Evolutionary conservation across 2,797 vertebrate genomes (phyloP).

Genomic region (Micromesistius poutassou): DNA sequence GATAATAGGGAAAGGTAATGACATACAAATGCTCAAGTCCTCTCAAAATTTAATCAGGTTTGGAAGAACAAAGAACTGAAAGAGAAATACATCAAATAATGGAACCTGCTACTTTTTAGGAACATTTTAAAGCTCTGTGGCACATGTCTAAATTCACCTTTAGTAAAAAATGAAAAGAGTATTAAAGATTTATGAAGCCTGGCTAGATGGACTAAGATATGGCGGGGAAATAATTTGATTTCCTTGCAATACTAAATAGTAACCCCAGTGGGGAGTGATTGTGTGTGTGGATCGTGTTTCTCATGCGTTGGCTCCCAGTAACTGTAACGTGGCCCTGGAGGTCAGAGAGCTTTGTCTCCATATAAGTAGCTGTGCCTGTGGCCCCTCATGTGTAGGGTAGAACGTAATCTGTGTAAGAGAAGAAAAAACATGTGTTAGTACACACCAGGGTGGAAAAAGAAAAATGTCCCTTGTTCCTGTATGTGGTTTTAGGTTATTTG

Average conservation of each 20-base stretch:
- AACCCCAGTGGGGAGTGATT: not conserved
- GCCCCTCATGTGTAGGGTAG: slow-evolving; percentile 51
- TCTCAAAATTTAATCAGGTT: not conserved
- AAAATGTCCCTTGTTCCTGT: slow-evolving; percentile 40
- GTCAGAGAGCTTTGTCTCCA: slow-evolving; percentile 11
- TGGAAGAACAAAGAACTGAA: not conserved
- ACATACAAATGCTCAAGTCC: not conserved
- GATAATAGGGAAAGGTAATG: not conserved
- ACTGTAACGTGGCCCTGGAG: slow-evolving; percentile 17
- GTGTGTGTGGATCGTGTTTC: slow-evolving; percentile 23
- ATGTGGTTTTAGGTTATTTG: slow-evolving; percentile 53
- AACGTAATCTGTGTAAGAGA: slow-evolving; percentile 40
- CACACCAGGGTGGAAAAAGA: slow-evolving; percentile 18
- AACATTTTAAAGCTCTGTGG: not conserved
- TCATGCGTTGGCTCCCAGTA: slow-evolving; percentile 7
- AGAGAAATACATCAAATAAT: not conserved
- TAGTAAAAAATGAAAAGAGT: not conserved
- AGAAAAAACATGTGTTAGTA: slow-evolving; percentile 27
- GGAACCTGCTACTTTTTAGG: not conserved
- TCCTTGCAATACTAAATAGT: not conserved
- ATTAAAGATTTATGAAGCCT: too few species aligned
- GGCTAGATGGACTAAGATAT: too few species aligned
- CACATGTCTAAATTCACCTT: not conserved
- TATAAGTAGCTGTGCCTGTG: slow-evolving; percentile 54
- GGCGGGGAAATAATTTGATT: too few species aligned